These are phyloP conservation scores for Lordiphosa fenestrarum DNA, from an alignment of 2,888 invertebrate genomes.

Conservation along the genomic window DNA sequence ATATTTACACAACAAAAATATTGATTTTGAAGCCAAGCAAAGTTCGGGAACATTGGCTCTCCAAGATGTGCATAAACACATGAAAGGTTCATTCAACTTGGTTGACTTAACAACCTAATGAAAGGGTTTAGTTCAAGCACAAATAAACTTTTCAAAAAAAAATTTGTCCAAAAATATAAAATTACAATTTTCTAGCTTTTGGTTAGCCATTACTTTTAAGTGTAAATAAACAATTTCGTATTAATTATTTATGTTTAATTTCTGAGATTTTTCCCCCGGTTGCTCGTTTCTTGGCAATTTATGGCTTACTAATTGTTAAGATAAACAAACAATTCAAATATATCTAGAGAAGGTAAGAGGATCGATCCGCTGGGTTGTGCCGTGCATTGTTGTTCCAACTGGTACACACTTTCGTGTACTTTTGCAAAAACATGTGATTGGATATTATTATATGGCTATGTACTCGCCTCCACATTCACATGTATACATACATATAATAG, in stretches of 20 bases:
- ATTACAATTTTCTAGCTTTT: too few relatives aligned
- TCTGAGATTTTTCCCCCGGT: background rate
- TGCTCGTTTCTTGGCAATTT: constrained; percentile 26
- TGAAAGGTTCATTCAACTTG: constrained; percentile 50
- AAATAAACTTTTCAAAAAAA: too few relatives aligned
- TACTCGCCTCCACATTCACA: background rate
- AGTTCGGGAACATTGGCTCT: background rate
- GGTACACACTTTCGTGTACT: constrained; percentile 11
- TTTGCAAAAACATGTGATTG: constrained; percentile 45
- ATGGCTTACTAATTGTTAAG: constrained; percentile 45
- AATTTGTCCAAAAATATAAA: too few relatives aligned
- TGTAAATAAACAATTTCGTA: constrained; percentile 16
- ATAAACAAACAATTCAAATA: constrained; percentile 41
- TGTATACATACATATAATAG: constrained; percentile 6
- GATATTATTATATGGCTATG: constrained; percentile 13
- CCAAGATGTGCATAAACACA: background rate
- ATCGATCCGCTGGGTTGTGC: background rate
- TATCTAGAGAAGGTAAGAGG: background rate
- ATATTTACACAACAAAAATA: constrained; percentile 49
- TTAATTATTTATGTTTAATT: constrained; percentile 16
- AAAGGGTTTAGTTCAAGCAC: too few relatives aligned
- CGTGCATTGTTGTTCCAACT: constrained; percentile 18
- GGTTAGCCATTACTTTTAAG: background rate
- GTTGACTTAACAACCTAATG: background rate
- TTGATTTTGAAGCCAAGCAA: constrained; percentile 46